Conservation (phyloP, 2,888 invertebrate genomes). For the Pteria penguin region DNA sequence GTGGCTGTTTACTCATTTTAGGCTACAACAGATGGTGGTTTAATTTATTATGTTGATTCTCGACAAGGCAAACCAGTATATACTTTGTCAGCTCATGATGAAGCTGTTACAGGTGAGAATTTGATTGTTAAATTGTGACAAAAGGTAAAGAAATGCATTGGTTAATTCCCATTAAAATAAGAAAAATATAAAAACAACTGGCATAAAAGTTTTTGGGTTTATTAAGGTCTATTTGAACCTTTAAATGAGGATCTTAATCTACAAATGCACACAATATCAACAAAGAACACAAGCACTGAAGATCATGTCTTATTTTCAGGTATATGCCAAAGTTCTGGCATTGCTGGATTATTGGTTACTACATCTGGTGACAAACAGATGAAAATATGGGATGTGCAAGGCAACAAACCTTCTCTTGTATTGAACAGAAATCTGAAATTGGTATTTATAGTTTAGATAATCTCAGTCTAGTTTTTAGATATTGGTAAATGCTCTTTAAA, state of each 20-base stretch:
- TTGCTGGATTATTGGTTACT: constrained; percentile 89
- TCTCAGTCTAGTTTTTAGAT: too few relatives aligned
- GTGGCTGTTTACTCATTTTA: constrained; percentile 69
- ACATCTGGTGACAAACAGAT: constrained; percentile 89
- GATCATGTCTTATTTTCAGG: too few relatives aligned
- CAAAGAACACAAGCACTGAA: too few relatives aligned
- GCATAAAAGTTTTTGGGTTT: too few relatives aligned
- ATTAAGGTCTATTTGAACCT: too few relatives aligned
- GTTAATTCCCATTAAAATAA: too few relatives aligned
- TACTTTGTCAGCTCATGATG: constrained; percentile 88
- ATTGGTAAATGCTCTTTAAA: too few relatives aligned
- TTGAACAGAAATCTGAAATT: constrained; percentile 84
- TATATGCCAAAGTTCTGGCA: constrained; percentile 86
- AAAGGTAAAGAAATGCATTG: too few relatives aligned
- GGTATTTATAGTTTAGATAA: constrained; percentile 81
- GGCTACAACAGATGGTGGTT: constrained; percentile 83
- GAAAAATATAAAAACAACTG: too few relatives aligned
- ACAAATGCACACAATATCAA: too few relatives aligned
- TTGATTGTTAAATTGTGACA: too few relatives aligned
- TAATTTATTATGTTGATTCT: constrained; percentile 88
- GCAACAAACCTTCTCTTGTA: constrained; percentile 71
- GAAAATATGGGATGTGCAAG: constrained; percentile 89
- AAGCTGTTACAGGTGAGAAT: constrained; percentile 90
- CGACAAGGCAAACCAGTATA: constrained; percentile 86
- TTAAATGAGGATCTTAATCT: too few relatives aligned